Evolutionary conservation across 2,888 invertebrate species (phyloP).

Genomic region (Noctuana brunneofusca): DNA sequence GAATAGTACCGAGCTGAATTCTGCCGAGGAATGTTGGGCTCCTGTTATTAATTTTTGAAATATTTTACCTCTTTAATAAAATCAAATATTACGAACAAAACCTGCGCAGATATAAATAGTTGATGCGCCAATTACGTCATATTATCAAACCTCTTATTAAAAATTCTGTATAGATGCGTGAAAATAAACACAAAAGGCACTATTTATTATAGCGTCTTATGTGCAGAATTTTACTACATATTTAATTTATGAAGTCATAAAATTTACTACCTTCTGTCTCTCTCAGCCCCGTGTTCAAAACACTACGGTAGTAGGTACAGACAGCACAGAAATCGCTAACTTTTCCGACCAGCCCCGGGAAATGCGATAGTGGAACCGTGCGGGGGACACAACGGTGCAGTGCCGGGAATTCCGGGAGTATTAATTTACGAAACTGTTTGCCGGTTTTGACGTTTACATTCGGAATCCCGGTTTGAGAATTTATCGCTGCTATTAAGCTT

Average conservation of each 20-base stretch:
- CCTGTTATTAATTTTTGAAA: background rate
- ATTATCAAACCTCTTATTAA: too few species aligned
- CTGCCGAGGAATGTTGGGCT: background rate
- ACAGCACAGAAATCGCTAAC: conserved; percentile 27
- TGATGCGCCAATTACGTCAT: too few species aligned
- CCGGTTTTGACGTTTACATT: conserved; percentile 35
- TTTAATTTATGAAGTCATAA: too few species aligned
- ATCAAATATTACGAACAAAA: background rate
- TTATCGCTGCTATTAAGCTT: conserved; percentile 31
- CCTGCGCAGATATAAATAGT: too few species aligned
- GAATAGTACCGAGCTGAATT: background rate
- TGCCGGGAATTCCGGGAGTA: conserved; percentile 37
- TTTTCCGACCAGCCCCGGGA: conserved; percentile 41
- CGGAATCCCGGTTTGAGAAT: conserved; percentile 29
- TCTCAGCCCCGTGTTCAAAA: too few species aligned
- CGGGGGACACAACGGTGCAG: conserved; percentile 39
- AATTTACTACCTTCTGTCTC: too few species aligned
- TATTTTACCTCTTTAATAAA: background rate
- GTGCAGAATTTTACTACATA: too few species aligned
- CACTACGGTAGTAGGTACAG: background rate
- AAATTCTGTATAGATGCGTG: too few species aligned
- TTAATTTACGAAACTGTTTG: conserved; percentile 41
- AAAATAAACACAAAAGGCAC: too few species aligned
- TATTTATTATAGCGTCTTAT: too few species aligned
- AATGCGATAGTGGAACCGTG: conserved; percentile 49